Percentiles rank a stretch among this genome's conserved stretches.
These are phyloP conservation scores for Callochromis pleurospilus DNA, from an alignment of 2,113 vertebrate genomes.

Conservation along the genomic window DNA sequence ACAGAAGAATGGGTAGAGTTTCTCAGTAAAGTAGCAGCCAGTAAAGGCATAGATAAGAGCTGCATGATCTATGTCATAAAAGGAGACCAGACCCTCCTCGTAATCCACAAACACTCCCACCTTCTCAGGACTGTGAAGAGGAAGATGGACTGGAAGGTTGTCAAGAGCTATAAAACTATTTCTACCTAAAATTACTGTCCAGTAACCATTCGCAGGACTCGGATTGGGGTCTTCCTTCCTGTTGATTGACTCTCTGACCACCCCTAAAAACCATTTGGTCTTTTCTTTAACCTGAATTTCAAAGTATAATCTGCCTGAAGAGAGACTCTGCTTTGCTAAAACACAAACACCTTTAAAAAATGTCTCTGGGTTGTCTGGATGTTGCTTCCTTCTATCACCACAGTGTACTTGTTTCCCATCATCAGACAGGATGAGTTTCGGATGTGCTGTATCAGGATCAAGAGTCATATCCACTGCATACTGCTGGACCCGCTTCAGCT, in stretches of 20 bases:
- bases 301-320: neutral
- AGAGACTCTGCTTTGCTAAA: neutral
- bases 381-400: neutral
- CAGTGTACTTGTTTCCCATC: neutral
- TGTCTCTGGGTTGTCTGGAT: neutral
- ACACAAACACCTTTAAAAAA: neutral
- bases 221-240: neutral
- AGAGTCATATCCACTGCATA: neutral
- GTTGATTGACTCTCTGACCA: neutral
- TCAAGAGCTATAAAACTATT: neutral
- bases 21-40: neutral
- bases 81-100: neutral
- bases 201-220: neutral
- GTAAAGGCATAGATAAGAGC: neutral
- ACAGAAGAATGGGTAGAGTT: neutral
- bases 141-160: neutral
- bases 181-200: neutral
- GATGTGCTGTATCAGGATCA: neutral
- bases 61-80: neutral
- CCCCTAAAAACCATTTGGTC: neutral
- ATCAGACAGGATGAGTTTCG: neutral
- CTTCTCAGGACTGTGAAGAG: neutral
- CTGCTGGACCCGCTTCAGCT: neutral
- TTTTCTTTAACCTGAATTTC: neutral
- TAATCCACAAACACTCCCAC: neutral